phyloP scores from a whole-genome alignment of 2,113 vertebrate genomes.

The Mixornis gularis region DNA sequence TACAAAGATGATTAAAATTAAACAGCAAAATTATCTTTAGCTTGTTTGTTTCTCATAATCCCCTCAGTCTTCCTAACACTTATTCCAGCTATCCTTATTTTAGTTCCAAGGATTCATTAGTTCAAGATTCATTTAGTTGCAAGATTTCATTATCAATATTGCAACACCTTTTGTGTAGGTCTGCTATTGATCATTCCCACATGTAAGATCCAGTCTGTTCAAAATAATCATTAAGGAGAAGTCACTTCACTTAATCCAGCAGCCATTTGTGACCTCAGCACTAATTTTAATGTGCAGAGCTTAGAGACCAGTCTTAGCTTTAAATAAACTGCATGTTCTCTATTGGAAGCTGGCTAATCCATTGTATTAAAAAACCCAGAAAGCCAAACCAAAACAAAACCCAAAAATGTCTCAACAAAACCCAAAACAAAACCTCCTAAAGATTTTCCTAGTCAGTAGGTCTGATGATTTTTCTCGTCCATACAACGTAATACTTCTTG shows the following conservation, averaged over 20 bases:
- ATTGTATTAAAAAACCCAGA: not conserved
- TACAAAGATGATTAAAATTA: not conserved
- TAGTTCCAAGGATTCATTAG: not conserved
- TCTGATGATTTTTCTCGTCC: not conserved
- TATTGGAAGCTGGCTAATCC: not conserved
- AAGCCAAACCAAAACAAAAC: not conserved
- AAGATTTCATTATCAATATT: not conserved
- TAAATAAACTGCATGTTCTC: not conserved
- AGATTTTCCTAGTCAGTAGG: not conserved
- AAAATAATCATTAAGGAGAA: not conserved
- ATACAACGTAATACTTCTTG: not conserved
- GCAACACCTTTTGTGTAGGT: not conserved
- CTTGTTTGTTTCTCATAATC: not conserved
- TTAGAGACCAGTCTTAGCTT: not conserved
- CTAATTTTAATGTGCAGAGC: not conserved
- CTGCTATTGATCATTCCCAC: not conserved
- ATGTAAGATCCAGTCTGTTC: not conserved
- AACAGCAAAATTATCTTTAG: not conserved
- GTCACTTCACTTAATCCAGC: not conserved
- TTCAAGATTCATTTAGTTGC: too few relatives aligned
- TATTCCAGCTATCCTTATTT: not conserved
- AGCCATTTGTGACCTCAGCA: not conserved
- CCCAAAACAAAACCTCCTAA: rapidly evolving
- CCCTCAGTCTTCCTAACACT: not conserved
- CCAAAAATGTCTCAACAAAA: not conserved